Percentiles rank a stretch among this genome's conserved stretches.
These are phyloP conservation scores for Aegithalos caudatus DNA, from an alignment of 2,113 vertebrate species.

Conservation along the genomic window DNA sequence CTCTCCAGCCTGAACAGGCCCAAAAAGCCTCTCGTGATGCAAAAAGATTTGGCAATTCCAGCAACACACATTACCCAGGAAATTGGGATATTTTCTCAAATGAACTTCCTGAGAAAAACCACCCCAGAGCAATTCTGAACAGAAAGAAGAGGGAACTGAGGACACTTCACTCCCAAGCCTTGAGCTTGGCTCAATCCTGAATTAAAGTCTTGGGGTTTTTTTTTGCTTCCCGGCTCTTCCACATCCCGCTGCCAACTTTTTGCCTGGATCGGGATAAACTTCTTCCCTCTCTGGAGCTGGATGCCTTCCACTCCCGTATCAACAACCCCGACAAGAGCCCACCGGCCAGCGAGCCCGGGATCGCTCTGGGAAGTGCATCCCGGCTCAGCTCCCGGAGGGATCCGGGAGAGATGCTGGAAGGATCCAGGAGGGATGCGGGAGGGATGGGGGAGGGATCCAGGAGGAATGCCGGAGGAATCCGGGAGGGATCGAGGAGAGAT, in stretches of 20 bases:
- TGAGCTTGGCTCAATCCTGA: neutral
- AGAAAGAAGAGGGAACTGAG: neutral
- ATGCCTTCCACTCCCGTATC: neutral
- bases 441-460: accelerated
- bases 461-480: accelerated
- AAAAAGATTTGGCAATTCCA: neutral
- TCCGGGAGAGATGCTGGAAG: accelerated
- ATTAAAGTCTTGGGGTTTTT: no score
- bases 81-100: neutral
- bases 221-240: neutral
- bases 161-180: accelerated
- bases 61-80: neutral
- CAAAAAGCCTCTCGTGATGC: neutral
- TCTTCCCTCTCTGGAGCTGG: neutral
- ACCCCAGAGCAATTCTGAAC: neutral
- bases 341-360: neutral
- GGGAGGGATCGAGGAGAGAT: accelerated
- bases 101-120: neutral
- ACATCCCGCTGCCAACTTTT: neutral
- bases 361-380: no score
- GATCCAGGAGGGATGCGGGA: accelerated
- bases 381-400: no score
- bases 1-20: neutral
- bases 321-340: neutral
- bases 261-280: neutral